Conservation (phyloP, 2,113 vertebrate species). For the Crotalus horridus region DNA sequence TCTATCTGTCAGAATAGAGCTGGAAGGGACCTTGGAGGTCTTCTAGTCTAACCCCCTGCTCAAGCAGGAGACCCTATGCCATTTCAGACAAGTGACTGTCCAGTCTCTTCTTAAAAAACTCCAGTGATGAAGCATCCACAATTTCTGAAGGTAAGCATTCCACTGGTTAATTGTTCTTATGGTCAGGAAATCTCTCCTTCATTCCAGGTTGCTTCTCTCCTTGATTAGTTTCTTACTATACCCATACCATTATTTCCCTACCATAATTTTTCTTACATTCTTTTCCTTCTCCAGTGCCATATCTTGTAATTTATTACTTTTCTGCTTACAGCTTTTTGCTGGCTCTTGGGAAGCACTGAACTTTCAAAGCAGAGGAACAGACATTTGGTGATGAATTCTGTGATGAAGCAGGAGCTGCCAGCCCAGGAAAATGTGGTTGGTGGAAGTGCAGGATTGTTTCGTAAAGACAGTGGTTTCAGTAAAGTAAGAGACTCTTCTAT, state of each 20-base stretch:
- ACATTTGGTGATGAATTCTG: conserved; percentile 69
- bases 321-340: conserved; percentile 19
- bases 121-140: neutral
- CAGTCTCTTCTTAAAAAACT: neutral
- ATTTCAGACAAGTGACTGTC: neutral
- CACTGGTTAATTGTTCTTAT: neutral
- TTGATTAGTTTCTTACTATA: neutral
- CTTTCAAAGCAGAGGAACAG: conserved; percentile 55
- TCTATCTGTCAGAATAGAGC: neutral
- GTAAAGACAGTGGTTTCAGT: conserved; percentile 37
- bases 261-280: neutral
- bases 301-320: neutral
- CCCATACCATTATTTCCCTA: neutral
- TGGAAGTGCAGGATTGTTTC: conserved; percentile 53
- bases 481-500: conserved; percentile 56
- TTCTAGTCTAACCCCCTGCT: neutral
- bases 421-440: conserved; percentile 35
- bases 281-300: neutral
- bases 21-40: neutral
- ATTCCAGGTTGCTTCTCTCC: neutral
- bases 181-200: neutral
- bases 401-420: conserved; percentile 49
- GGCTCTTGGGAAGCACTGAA: conserved; percentile 44
- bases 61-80: neutral
- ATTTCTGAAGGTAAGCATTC: neutral